Base-by-base conservation (phyloP, 2,113 vertebrate species). In the Rhizomys pruinosus region DNA sequence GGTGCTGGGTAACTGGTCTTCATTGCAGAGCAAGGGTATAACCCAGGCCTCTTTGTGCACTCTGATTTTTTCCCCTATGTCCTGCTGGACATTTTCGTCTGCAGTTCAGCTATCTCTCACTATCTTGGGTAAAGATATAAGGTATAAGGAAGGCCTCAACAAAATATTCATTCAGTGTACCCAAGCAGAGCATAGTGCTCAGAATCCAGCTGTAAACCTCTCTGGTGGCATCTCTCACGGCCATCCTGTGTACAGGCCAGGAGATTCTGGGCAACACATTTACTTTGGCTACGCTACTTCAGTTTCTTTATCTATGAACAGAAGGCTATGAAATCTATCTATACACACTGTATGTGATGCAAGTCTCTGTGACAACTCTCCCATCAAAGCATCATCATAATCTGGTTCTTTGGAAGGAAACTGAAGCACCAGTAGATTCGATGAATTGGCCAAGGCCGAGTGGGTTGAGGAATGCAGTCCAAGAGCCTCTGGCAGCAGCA, bases 251-350 rank as follows among this genome's bases (percentile, higher is more conserved):
- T 52, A 66, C 25, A 44, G 34, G 19, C 44, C n/a, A 66, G 72
- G 19, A 87, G 84, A 73, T 32, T 72, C 57, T 55, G 44, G 37
- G 32, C 59, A 66, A 22, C 3, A 69, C 73, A 59, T 32, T 68
- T 52, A 59, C 34, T 81, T 52, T 19, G 6, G 71, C n/a, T 23
- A 61, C 44, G 59, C 20, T 52, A 47, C 69, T 91, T 47, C 37
- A 25, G 34, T 89, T 79, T 87, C 47, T 69, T 69, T 84, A 61
- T 90, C 90, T 92, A 22, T 74, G 32, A 87, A 91, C 74, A 27
- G 1, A 11, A 85, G 12, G 34, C 47, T 23, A n/a, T 32, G 37
- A 59, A 84, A 61, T 44, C 71, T 7, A 61, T 44, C 71, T 7
- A 9, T 1, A n/a, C 8, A 37, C 3, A 34, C 12, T 66, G 25